These are phyloP conservation scores for Hoplias malabaricus DNA, from an alignment of 2,113 vertebrate species.

Conservation along the genomic window DNA sequence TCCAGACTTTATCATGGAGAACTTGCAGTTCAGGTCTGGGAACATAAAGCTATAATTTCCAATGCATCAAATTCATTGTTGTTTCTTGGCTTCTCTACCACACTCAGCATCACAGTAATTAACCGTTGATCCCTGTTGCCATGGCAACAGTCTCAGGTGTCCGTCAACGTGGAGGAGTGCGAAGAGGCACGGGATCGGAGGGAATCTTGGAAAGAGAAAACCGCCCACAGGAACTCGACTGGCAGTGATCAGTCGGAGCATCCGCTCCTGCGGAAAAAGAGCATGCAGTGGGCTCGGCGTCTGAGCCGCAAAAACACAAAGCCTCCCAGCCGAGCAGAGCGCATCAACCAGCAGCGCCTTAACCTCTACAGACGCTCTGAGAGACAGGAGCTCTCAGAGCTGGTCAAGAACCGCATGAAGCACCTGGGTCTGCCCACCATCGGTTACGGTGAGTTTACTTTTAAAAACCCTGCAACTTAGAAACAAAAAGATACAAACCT, in stretches of 20 bases:
- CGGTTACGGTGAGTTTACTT: slow-evolving; percentile 87
- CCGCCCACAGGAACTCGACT: slow-evolving; percentile 78
- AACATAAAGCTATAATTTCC: not conserved
- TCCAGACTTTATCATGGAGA: too few species aligned
- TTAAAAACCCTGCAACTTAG: too few species aligned
- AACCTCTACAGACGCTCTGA: slow-evolving; percentile 89
- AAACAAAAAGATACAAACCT: too few species aligned
- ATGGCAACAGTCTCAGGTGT: slow-evolving; percentile 85
- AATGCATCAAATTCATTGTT: not conserved
- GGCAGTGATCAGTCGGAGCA: slow-evolving; percentile 85
- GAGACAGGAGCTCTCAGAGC: slow-evolving; percentile 93
- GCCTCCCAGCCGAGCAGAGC: slow-evolving; percentile 78
- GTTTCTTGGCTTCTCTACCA: not conserved
- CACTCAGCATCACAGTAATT: not conserved
- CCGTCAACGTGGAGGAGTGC: slow-evolving; percentile 85
- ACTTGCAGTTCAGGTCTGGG: too few species aligned
- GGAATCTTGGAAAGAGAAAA: slow-evolving; percentile 82
- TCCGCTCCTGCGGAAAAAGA: slow-evolving; percentile 89
- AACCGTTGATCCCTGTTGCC: not conserved
- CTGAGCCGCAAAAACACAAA: slow-evolving; percentile 84
- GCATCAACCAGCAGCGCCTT: slow-evolving; percentile 86
- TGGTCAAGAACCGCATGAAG: slow-evolving; percentile 97
- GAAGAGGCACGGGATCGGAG: slow-evolving; percentile 81
- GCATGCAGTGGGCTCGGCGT: slow-evolving; percentile 93
- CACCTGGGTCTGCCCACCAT: slow-evolving; percentile 94